A percentile compares a stretch with the other conserved stretches of the same genome.
These are phyloP conservation scores for Macquaria ambigua DNA, from an alignment of 2,113 vertebrate genomes.

Conservation along the genomic window DNA sequence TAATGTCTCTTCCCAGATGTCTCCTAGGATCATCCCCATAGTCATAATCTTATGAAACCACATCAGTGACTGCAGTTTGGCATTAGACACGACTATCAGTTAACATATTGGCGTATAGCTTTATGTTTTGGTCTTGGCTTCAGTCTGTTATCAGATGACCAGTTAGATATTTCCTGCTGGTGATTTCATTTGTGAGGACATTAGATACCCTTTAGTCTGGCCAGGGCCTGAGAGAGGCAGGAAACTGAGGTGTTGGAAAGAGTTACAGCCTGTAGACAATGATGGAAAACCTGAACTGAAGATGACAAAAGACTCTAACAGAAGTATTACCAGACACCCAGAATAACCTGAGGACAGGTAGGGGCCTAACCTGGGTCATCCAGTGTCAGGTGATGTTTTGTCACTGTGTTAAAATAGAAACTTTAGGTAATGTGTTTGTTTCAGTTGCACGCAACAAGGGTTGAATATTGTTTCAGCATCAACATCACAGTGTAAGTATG, in stretches of 20 bases:
- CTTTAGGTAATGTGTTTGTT: slow-evolving; percentile 35
- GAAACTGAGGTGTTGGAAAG: slow-evolving; percentile 64
- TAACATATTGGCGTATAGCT: slow-evolving; percentile 60
- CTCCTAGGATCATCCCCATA: slow-evolving; percentile 26
- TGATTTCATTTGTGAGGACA: slow-evolving; percentile 78
- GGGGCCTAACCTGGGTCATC: slow-evolving; percentile 26
- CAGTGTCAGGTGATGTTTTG: slow-evolving; percentile 55
- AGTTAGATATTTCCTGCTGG: slow-evolving; percentile 69
- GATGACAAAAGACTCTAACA: slow-evolving; percentile 35
- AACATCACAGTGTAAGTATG: not conserved
- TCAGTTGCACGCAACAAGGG: not conserved
- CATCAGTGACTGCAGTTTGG: slow-evolving; percentile 48
- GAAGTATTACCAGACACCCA: slow-evolving; percentile 49
- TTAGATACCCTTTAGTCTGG: slow-evolving; percentile 54
- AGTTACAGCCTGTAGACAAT: slow-evolving; percentile 47
- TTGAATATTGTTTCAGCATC: not conserved
- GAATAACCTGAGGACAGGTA: slow-evolving; percentile 66
- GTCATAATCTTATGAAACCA: slow-evolving; percentile 57
- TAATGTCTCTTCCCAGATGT: slow-evolving; percentile 43
- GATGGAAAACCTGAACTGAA: slow-evolving; percentile 46
- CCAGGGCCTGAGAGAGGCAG: slow-evolving; percentile 44
- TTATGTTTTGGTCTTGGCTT: slow-evolving; percentile 64
- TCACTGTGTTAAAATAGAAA: slow-evolving; percentile 56
- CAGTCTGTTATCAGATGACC: slow-evolving; percentile 60
- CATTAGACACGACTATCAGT: slow-evolving; percentile 54